Evolutionary conservation across 1,140 invertebrate genomes (phyloP).

Genomic region (Colletes latitarsis): DNA sequence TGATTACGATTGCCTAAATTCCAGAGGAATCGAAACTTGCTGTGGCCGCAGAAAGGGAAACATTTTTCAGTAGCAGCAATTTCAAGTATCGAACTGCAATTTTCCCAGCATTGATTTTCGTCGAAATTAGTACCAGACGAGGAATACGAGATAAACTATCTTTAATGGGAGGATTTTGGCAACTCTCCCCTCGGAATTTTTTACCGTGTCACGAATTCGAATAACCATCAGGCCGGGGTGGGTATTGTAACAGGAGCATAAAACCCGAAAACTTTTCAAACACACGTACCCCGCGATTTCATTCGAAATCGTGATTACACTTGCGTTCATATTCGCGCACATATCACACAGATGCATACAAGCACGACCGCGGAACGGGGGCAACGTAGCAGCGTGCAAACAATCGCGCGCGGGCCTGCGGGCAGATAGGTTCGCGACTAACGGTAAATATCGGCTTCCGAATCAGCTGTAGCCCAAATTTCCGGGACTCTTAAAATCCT

Average conservation of each 20-base stretch:
- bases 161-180: too few species aligned
- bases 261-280: background rate
- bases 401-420: slow-evolving; percentile 13
- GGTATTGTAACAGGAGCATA: background rate
- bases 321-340: background rate
- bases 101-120: too few species aligned
- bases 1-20: too few species aligned
- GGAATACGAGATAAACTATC: too few species aligned
- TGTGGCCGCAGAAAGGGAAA: too few species aligned
- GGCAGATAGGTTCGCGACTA: slow-evolving; percentile 12
- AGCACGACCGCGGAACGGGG: background rate
- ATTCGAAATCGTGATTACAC: slow-evolving; percentile 24
- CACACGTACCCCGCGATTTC: background rate
- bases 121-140: too few species aligned
- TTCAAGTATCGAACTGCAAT: too few species aligned
- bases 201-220: background rate
- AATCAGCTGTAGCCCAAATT: slow-evolving; percentile 41
- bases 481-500: slow-evolving; percentile 46
- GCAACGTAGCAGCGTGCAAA: slow-evolving; percentile 14
- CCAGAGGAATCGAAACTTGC: too few species aligned
- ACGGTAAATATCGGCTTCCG: slow-evolving; percentile 36
- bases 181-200: background rate
- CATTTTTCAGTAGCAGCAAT: too few species aligned
- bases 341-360: background rate
- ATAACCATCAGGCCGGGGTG: background rate